Conservation (phyloP, 2,797 vertebrate species). For the Dryobates pubescens region DNA sequence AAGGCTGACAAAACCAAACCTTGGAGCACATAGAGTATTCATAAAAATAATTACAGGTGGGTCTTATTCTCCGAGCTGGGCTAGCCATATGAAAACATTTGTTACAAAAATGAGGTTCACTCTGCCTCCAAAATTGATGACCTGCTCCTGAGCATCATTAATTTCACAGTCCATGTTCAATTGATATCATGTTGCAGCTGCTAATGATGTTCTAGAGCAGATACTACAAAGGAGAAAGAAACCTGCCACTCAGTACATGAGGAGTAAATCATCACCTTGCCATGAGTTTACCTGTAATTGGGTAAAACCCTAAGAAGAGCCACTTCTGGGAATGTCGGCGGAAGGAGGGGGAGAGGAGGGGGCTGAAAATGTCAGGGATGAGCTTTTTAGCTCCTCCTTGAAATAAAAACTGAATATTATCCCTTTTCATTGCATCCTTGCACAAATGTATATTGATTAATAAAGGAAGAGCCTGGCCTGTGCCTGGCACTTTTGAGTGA, state of each 20-base stretch:
- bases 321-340: not conserved
- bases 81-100: not conserved
- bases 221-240: not conserved
- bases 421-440: not conserved
- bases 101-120: not conserved
- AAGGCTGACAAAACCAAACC: not conserved
- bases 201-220: conserved; percentile 37
- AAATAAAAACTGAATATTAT: not conserved
- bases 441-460: conserved; percentile 7
- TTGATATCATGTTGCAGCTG: not conserved
- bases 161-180: not conserved
- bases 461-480: not conserved
- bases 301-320: not conserved
- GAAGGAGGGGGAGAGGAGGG: too few relatives aligned
- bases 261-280: not conserved
- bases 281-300: not conserved
- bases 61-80: not conserved
- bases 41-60: not conserved
- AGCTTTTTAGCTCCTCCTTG: not conserved
- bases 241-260: not conserved
- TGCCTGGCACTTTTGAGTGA: conserved; percentile 43
- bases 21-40: not conserved
- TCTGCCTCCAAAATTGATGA: not conserved
- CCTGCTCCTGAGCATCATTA: conserved; percentile 17
- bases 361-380: not conserved